Conservation (phyloP, 2,113 vertebrate genomes). For the Zosterops hypoxanthus region DNA sequence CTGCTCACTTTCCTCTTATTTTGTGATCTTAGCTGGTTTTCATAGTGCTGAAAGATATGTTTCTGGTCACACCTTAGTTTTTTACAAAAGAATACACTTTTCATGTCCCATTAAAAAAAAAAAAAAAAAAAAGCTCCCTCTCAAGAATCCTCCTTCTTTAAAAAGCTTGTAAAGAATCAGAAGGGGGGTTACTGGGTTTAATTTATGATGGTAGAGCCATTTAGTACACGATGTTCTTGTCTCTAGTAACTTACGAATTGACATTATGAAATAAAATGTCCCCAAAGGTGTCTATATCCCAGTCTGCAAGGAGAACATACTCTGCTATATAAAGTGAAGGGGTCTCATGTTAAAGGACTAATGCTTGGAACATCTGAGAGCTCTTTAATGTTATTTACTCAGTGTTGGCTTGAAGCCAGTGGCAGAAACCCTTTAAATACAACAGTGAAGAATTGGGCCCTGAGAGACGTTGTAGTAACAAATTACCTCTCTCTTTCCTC, state of each 20-base stretch:
- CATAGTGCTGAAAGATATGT: neutral
- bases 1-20: neutral
- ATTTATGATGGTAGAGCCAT: neutral
- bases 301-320: neutral
- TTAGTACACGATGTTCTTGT: neutral
- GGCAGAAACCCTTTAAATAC: neutral
- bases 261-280: neutral
- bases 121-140: neutral
- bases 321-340: neutral
- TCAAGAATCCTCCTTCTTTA: neutral
- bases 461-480: conserved; percentile 16
- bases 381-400: conserved; percentile 28
- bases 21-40: neutral
- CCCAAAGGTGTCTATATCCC: neutral
- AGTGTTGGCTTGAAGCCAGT: neutral
- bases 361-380: neutral
- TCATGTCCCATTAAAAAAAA: neutral
- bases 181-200: neutral
- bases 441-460: neutral
- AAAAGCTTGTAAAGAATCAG: neutral
- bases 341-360: neutral
- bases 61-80: neutral
- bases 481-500: conserved; percentile 12
- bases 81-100: neutral
- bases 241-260: neutral